Percentiles rank a stretch among this genome's conserved stretches.
Conservation (phyloP, 1,140 invertebrate genomes). For the Chironomus striatipennis region DNA sequence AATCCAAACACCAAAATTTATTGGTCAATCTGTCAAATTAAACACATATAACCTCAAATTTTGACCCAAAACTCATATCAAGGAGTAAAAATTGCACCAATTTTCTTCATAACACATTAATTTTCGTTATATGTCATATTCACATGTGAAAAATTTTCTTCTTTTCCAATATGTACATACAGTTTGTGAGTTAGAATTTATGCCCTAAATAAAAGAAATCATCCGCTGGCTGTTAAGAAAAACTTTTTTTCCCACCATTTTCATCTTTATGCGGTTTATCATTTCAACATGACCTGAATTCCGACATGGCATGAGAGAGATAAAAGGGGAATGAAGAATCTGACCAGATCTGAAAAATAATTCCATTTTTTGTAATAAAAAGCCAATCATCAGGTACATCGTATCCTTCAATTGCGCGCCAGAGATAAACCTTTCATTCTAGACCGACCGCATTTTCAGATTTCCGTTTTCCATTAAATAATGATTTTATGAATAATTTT, state of each 20-base stretch:
- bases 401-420: background rate
- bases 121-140: background rate
- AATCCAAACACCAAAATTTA: too few species aligned
- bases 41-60: too few species aligned
- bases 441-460: background rate
- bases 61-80: background rate
- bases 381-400: conserved; percentile 6
- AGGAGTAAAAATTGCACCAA: background rate
- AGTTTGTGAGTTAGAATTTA: too few species aligned
- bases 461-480: conserved; percentile 13
- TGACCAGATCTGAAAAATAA: background rate
- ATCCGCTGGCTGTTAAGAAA: background rate
- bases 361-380: background rate
- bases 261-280: background rate
- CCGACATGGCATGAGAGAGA: background rate
- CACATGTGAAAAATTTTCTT: background rate
- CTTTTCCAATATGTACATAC: too few species aligned
- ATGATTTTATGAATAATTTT: conserved; percentile 3
- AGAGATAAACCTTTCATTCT: background rate
- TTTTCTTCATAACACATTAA: background rate
- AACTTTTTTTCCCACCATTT: background rate
- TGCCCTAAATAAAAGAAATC: too few species aligned
- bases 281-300: background rate
- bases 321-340: background rate
- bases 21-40: too few species aligned